phyloP scores from a whole-genome alignment of 2,888 invertebrate species.

The Leuctra nigra region DNA sequence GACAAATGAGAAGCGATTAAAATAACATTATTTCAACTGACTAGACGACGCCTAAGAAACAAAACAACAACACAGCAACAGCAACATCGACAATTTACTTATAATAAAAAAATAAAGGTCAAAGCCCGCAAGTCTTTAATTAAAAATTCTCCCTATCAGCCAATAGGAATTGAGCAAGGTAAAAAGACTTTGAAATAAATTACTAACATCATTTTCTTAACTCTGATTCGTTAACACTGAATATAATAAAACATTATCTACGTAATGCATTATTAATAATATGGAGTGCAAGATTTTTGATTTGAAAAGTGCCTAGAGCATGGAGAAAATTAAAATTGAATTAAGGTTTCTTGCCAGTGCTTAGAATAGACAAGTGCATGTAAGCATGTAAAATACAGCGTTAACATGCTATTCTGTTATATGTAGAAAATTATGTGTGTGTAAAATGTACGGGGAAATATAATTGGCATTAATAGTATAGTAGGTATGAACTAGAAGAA shows the following conservation, averaged over 20 bases:
- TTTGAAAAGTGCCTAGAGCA: conserved; percentile 4
- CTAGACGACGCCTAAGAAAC: background rate
- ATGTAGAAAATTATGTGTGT: too few species aligned
- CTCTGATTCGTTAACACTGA: conserved; percentile 9
- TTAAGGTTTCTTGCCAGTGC: conserved; percentile 1
- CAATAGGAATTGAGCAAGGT: background rate
- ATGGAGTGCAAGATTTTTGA: background rate
- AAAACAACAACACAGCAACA: background rate
- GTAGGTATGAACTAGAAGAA: too few species aligned
- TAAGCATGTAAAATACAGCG: background rate
- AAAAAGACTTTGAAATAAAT: conserved; percentile 7
- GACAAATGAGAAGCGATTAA: conserved; percentile 7
- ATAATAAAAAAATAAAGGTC: background rate
- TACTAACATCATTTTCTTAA: background rate
- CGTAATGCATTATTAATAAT: conserved; percentile 12
- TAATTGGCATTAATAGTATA: too few species aligned
- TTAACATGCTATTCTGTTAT: too few species aligned
- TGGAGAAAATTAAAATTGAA: conserved; percentile 3
- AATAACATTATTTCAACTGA: conserved; percentile 12
- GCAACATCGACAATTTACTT: background rate
- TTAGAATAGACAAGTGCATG: too few species aligned
- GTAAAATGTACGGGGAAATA: too few species aligned
- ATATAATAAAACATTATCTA: background rate
- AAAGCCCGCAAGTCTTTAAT: conserved; percentile 7
- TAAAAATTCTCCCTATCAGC: background rate